These are phyloP conservation scores for Troilus luridus DNA, from an alignment of 2,888 invertebrate genomes.

Conservation along the genomic window DNA sequence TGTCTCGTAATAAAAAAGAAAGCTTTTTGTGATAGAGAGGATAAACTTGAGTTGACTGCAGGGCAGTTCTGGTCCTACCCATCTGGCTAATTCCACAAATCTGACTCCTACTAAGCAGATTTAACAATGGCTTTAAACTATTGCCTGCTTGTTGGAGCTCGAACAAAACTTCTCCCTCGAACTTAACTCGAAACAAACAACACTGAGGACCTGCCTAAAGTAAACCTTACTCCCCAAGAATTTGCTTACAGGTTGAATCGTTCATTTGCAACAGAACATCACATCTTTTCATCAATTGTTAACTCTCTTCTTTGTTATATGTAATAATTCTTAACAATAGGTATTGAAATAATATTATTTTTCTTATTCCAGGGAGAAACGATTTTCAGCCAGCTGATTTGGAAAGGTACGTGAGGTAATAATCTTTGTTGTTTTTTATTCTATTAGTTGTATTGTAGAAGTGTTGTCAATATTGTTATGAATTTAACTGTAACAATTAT, in stretches of 20 bases:
- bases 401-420: conserved; percentile 76
- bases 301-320: not conserved
- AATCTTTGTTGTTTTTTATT: not conserved
- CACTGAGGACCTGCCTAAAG: conserved; percentile 38
- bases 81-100: conserved; percentile 21
- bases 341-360: conserved; percentile 65
- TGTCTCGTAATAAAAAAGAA: not conserved
- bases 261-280: not conserved
- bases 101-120: conserved; percentile 25
- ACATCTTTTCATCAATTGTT: not conserved
- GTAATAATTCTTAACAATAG: not conserved
- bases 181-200: conserved; percentile 47
- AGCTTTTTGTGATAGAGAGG: not conserved
- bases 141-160: conserved; percentile 41
- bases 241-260: conserved; percentile 34
- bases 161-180: conserved; percentile 25
- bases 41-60: not conserved
- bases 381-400: conserved; percentile 88
- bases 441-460: not conserved
- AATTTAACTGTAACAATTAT: no score
- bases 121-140: conserved; percentile 48
- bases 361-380: conserved; percentile 79
- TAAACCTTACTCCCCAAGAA: conserved; percentile 31
- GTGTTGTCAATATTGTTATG: not conserved
- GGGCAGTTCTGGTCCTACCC: not conserved